Base-by-base conservation (phyloP, 2,797 vertebrate species). In the Novumbra hubbsi region DNA sequence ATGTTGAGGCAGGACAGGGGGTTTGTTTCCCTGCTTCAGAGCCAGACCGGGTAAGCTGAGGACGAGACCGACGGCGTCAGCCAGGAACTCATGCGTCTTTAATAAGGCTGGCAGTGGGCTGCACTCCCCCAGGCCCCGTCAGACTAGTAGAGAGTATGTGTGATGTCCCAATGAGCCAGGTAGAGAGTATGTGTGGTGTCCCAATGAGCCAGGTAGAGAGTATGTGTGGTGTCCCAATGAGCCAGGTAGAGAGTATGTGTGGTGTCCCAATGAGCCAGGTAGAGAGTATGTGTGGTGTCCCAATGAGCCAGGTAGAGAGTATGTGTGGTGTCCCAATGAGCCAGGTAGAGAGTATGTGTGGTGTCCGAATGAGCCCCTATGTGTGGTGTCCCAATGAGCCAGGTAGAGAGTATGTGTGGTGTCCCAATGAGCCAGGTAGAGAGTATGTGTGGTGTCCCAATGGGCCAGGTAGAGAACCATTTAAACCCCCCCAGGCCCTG, bases 21-120 rank as follows among this genome's bases (percentile, higher is more conserved):
- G 32, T 5, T 34, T 34, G 5, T 62, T 24, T 62, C 57, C 14
- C 57, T 32, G 63, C 63, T 63, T 73, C 32, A 32, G 62, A 63
- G 60, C 66, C 38, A 63, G 68, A 63, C 30, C 32, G 32, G 71
- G 70, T 71, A 68, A 77, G 74, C 72, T 74, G 72, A 80, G 72
- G 81, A 72, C 66, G 72, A 79, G 83, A 85, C 72, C 17, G 5
- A 11, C 19, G 2, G 52, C n/a, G 2, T 52, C 52, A 65, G 73
- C 88, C 82, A 84, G 88, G 83, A 71, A 78, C 72, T 78, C 80
- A 84, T 86, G 71, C 74, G 84, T 83, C 73, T 86, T 86, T 85
- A 73, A 84, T 87, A 57, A 78, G 79, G 60, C 78, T 30, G 14
- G 62, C 27, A 15, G 62, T 1, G 73, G 24, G 27, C 62, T 73